Evolutionary conservation across 23 tunicate genomes (phyloP), one percentile per base, ranked within the genome.

Genomic region (Oikopleura albicans): DNA sequence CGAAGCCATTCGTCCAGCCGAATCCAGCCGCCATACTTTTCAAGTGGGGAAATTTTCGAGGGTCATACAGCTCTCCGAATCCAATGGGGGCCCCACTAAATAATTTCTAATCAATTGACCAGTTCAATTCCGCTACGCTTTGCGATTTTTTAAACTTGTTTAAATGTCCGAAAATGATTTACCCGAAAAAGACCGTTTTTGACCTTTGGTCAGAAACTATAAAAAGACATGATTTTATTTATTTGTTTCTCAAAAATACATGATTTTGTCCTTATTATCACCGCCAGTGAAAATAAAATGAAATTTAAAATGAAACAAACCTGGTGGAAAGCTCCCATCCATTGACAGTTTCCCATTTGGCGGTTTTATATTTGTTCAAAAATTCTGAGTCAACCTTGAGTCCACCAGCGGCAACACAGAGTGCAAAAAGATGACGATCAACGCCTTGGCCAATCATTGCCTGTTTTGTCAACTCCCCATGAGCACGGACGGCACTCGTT

Each of bases 1-100:
- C 79, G 79, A 71, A 71, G 33, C 79, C 79, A 71, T 71, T 71
- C 34, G 79, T 71, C 79, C 79, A 71, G 37, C 79, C 79, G 31
- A 71, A 71, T 12, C 79, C 79, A 37, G 79, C 35, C 4, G 35
- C 27, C 4, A 71, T 4, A 16, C 34, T 31, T 71, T 71, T 4
- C 37, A 71, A 71, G 35, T 71, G 79, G 35, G 79, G 79, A 71
- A 12, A 71, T 29, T 71, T 71, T 27, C 31, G 28, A 2, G 79
- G 79, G 36, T 31, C 4, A 37, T 71, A 71, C 2, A 71, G 37
- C 31, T 71, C 79, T 16, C 79, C 79, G 31, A 71, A 29, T 12
- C 34, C 79, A 31, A 71, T 29, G 2, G 79, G 79, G 31, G 79
- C 79, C 4, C 79, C 28, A 37, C 79, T 71, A 22, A 16, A 71